Base-by-base conservation (phyloP, 1,140 invertebrate species). In the Achroia grisella region DNA sequence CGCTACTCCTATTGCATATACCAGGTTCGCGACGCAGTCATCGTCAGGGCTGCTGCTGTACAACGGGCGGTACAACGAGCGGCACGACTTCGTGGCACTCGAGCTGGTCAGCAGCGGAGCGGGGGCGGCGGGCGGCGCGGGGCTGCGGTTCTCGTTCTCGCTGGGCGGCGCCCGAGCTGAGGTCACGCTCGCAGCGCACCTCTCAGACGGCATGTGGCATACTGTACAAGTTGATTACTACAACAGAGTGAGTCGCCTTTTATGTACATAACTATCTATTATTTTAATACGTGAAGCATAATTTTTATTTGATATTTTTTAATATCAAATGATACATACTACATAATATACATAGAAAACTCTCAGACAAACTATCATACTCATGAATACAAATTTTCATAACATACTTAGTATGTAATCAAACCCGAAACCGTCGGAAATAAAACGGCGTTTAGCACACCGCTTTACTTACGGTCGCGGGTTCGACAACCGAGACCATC, bases 11-110 rank as follows among this genome's bases (percentile, higher is more conserved):
- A n/a, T n/a, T n/a, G n/a, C n/a, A n/a, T n/a, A n/a, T 36, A 5
- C 27, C 37, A 93, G 91, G 58, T 98, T 98, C 84, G 94, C 97
- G 0, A 98, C 96, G 0, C 92, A 95, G 54, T 81, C 91, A 9
- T 87, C 91, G 1, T 92, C 96, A 55, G 97, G 95, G 0, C 74
- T 99, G 0, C 71, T 99, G 0, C 86, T 98, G 0, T 99, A 99
- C 86, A 98, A 99, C 77, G 97, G 97, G 0, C 89, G 97, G 0
- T 98, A 98, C 75, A 98, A 98, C 74, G 96, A 98, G 63, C 89
- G 93, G 9, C 96, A 98, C 69, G 97, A 99, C 75, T 99, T 98
- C 67, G 88, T 99, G 11, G 94, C 97, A 0, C 72, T 99, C 30
- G 97, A 98, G 73, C 88, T 94, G 29, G 86, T 98, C 0, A 87